Evolutionary conservation across 2,113 vertebrate species (phyloP).

Genomic region (Raja brachyura): DNA sequence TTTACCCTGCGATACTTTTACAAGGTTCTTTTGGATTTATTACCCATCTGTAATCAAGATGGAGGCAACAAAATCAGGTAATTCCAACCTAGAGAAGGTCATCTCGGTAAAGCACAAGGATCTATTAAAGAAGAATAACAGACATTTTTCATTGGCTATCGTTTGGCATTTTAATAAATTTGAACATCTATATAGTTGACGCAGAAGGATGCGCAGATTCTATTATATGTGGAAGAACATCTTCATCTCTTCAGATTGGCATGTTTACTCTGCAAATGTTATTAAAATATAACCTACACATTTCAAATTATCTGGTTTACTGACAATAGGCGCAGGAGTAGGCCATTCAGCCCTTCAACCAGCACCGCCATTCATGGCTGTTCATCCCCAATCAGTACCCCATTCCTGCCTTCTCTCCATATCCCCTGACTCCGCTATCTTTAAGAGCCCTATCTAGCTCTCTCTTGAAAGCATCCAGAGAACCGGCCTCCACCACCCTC

Average conservation of each 20-base stretch:
- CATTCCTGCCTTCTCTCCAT: too few relatives aligned
- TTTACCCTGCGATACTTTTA: conserved; percentile 96
- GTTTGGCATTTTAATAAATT: background rate
- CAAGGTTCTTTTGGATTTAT: conserved; percentile 87
- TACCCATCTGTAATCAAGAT: conserved; percentile 93
- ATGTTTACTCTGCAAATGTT: background rate
- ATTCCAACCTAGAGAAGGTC: background rate
- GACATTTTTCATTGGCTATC: background rate
- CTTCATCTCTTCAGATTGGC: background rate
- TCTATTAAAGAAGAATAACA: background rate
- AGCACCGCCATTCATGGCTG: too few relatives aligned
- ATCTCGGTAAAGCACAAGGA: background rate
- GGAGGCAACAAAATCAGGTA: conserved; percentile 95
- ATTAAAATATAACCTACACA: background rate
- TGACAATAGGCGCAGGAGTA: too few relatives aligned
- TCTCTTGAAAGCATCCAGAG: too few relatives aligned
- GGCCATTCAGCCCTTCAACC: too few relatives aligned
- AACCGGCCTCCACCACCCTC: too few relatives aligned
- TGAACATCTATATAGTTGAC: background rate
- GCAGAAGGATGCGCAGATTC: background rate
- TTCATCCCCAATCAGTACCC: too few relatives aligned
- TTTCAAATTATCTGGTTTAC: background rate
- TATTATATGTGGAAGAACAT: background rate
- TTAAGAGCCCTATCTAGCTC: too few relatives aligned
- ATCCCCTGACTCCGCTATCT: too few relatives aligned